These are phyloP conservation scores for Oreocharis arfaki DNA, from an alignment of 2,113 vertebrate genomes.

Conservation along the genomic window DNA sequence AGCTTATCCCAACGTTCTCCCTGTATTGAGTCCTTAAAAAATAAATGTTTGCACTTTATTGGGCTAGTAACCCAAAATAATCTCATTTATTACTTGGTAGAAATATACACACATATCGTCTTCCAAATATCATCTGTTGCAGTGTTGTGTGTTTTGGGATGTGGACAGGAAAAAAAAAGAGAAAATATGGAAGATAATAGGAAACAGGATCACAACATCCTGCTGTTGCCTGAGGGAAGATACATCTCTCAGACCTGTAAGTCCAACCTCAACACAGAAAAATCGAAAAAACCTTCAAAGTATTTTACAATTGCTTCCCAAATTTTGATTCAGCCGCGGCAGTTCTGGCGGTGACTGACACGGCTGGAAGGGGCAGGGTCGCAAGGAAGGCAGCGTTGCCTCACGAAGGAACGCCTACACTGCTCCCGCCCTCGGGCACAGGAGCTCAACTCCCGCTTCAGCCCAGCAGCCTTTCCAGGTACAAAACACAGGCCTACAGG, in stretches of 20 bases:
- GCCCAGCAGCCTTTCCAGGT: fast-evolving
- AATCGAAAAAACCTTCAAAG: neutral
- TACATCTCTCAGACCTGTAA: neutral
- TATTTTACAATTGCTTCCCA: neutral
- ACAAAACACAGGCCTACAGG: neutral
- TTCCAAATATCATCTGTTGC: neutral
- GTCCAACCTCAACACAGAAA: neutral
- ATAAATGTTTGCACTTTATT: neutral
- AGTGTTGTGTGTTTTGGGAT: neutral
- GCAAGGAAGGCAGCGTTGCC: neutral
- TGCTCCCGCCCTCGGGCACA: neutral
- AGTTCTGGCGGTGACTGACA: fast-evolving
- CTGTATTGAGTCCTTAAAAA: neutral
- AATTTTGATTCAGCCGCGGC: neutral
- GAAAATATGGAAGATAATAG: neutral
- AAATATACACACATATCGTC: neutral
- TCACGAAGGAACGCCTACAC: fast-evolving
- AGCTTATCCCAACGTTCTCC: neutral
- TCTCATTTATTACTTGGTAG: neutral
- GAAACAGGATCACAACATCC: neutral
- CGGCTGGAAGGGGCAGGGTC: neutral
- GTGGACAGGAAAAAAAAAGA: fast-evolving
- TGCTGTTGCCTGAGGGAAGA: too few species aligned
- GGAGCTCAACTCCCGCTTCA: fast-evolving
- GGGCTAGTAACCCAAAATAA: neutral